Evolutionary conservation across 2,113 vertebrate genomes (phyloP), one percentile per base, ranked within the genome.

Genomic region (Stictonetta naevosa): DNA sequence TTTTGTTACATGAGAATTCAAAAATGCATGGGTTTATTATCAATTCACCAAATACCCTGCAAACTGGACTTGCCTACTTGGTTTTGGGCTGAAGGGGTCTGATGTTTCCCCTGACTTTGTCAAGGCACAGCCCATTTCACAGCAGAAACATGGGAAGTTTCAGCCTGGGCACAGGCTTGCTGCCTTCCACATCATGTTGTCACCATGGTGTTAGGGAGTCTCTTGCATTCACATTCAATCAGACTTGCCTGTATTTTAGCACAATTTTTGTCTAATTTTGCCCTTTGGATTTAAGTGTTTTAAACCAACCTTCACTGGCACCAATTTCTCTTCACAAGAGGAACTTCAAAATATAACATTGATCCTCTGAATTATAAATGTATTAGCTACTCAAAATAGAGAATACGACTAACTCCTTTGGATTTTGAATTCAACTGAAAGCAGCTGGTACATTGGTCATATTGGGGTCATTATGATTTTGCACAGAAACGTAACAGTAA

Each of bases 101-200:
- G 10, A 14, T 62, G 4, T 4, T 78, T 73, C 29, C 50, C 62
- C 34, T 74, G 26, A 48, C 8, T 80, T 86, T 42, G 7, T 31
- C 17, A 44, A 44, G 10, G 8, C 19, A 52, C 8, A 50, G 6
- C 1, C 16, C 19, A 22, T 31, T 52, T 74, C 76, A 38, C 11
- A n/a, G 13, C 29, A 25, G 42, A 8, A 82, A 40, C 6, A 8
- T 6, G 50, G 22, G n/a, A 13, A 36, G 6, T 2, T 11, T 88
- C 9, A 62, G 33, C 2, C 6, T 8, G 26, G 28, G 8, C 55
- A 33, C 6, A 16, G 17, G 2, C 2, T 7, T 55, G 10, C 4
- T 62, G 2, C 7, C 3, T 2, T 53, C 7, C 40, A 38, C 22
- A 63, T 10, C 12, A 6, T 33, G 12, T 23, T 59, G 23, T 38